phyloP scores from a whole-genome alignment of 2,888 invertebrate genomes.

The Trachelus stipa region DNA sequence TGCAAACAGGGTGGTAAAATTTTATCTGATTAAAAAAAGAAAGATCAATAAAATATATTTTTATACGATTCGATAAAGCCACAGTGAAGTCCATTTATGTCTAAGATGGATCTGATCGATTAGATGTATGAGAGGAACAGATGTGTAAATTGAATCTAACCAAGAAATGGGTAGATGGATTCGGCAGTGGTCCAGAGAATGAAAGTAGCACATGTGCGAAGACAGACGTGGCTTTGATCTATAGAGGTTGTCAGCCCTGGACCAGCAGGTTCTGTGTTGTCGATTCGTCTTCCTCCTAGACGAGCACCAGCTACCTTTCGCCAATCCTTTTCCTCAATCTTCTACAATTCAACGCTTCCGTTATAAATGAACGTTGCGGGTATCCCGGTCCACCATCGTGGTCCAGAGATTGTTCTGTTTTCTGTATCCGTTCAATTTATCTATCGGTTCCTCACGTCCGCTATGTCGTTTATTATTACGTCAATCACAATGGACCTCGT shows the following conservation, averaged over 20 bases:
- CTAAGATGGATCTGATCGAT: neutral
- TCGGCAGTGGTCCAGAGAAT: neutral
- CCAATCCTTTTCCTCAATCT: slow-evolving; percentile 49
- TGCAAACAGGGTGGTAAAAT: neutral
- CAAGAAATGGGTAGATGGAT: neutral
- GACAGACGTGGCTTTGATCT: slow-evolving; percentile 49
- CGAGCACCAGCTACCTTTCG: slow-evolving; percentile 47
- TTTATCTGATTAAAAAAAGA: neutral
- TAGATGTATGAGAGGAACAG: neutral
- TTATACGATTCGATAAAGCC: neutral
- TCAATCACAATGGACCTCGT: neutral
- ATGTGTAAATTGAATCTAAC: neutral
- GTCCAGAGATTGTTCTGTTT: slow-evolving; percentile 46
- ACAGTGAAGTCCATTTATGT: neutral
- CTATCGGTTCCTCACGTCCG: slow-evolving; percentile 45
- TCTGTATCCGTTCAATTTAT: slow-evolving; percentile 48
- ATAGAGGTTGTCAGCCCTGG: slow-evolving; percentile 54
- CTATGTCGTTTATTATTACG: slow-evolving; percentile 14
- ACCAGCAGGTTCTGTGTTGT: slow-evolving; percentile 53
- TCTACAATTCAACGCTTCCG: slow-evolving; percentile 43
- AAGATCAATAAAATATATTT: neutral
- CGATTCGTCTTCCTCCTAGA: slow-evolving; percentile 59
- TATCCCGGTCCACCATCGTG: slow-evolving; percentile 42
- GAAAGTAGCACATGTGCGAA: slow-evolving; percentile 11
- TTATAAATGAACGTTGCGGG: slow-evolving; percentile 55